Percentiles rank a stretch among this genome's conserved stretches.
These are phyloP conservation scores for Halcyon leucocephala DNA, from an alignment of 2,797 vertebrate genomes.

Conservation along the genomic window DNA sequence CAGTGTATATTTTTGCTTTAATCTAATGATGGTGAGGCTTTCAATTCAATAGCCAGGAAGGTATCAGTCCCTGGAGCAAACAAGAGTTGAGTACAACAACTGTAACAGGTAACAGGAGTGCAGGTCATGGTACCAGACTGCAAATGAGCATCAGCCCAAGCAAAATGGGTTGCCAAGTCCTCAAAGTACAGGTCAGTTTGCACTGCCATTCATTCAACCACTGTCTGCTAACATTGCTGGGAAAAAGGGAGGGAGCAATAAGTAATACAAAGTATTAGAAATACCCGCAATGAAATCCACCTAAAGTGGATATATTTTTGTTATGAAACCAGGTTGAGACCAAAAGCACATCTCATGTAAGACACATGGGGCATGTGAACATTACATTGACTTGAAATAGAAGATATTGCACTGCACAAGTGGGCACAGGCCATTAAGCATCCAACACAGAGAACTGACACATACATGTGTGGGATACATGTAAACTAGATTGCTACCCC, in stretches of 20 bases:
- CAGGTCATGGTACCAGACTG: not conserved
- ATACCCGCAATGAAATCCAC: not conserved
- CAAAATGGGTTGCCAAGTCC: not conserved
- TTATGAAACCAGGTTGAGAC: not conserved
- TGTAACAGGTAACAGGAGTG: not conserved
- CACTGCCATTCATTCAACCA: not conserved
- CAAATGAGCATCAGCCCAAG: not conserved
- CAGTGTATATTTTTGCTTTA: not conserved
- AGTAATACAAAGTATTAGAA: not conserved
- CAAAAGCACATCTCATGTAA: not conserved
- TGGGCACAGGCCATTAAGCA: not conserved
- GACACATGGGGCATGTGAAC: accelerated
- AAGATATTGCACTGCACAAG: not conserved
- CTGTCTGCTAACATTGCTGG: not conserved
- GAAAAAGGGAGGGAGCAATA: not conserved
- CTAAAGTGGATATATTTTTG: not conserved
- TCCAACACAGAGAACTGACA: not conserved
- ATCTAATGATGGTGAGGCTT: not conserved
- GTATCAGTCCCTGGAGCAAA: not conserved
- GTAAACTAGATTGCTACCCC: not conserved
- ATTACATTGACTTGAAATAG: not conserved
- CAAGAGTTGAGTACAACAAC: not conserved
- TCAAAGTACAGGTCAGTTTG: not conserved
- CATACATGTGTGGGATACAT: too few species aligned
- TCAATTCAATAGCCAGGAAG: not conserved